Evolutionary conservation across 92 coral and sea anemone genomes (phyloP).

Genomic region (Porites cylindrica): DNA sequence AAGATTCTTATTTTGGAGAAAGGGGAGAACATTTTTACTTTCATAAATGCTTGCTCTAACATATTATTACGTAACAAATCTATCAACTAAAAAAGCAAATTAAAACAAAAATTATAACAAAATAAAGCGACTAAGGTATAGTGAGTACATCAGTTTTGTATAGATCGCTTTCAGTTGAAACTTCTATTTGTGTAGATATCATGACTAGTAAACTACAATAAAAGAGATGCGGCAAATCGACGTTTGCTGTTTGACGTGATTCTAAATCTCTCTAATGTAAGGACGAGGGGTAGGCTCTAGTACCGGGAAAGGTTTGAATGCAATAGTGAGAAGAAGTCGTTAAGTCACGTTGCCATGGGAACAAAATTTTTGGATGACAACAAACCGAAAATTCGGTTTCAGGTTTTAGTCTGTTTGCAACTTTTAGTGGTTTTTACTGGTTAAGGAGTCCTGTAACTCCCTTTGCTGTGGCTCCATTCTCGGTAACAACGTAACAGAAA

Average conservation of each 20-base stretch:
- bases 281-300: slow-evolving; percentile 3
- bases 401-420: slow-evolving; percentile 17
- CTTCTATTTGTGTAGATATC: slow-evolving; percentile 7
- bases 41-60: too few species aligned
- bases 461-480: slow-evolving; percentile 20
- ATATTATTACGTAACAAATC: too few species aligned
- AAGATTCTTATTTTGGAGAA: background rate
- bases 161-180: background rate
- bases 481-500: slow-evolving; percentile 15
- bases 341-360: too few species aligned
- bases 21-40: background rate
- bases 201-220: slow-evolving; percentile 24
- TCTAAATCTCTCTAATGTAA: slow-evolving; percentile 12
- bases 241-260: slow-evolving; percentile 28
- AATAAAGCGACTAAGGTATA: too few species aligned
- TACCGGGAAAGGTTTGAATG: slow-evolving; percentile 6
- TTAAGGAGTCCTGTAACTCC: slow-evolving; percentile 28
- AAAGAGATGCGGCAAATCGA: slow-evolving; percentile 25
- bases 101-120: background rate
- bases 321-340: background rate
- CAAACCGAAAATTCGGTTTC: background rate
- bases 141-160: too few species aligned
- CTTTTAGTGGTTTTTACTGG: slow-evolving; percentile 16
- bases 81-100: background rate
- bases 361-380: too few species aligned